Evolutionary conservation across 2,113 vertebrate species (phyloP).

Genomic region (Nycticorax nycticorax): DNA sequence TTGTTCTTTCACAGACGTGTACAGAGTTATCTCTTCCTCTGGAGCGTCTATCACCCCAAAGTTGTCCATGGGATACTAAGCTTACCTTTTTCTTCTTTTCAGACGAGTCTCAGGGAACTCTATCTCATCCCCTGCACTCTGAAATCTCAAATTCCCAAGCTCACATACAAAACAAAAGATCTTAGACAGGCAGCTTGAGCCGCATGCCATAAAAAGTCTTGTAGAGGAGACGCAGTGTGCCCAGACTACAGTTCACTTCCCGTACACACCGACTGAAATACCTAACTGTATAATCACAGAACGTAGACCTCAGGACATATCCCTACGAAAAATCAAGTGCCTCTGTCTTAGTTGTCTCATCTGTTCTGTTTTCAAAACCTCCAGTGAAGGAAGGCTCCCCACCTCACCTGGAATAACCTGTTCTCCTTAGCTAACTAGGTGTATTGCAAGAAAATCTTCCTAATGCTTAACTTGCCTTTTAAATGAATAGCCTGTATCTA

Average conservation of each 20-base stretch:
- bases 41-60: not conserved
- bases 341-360: not conserved
- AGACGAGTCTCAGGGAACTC: not conserved
- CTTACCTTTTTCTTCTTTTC: not conserved
- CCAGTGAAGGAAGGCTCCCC: not conserved
- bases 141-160: not conserved
- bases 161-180: not conserved
- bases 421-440: not conserved
- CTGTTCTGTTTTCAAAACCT: not conserved
- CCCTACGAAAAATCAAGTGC: not conserved
- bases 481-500: not conserved
- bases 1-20: not conserved
- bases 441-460: not conserved
- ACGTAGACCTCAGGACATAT: not conserved
- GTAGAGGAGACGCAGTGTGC: rapidly evolving
- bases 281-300: too few species aligned
- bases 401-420: not conserved
- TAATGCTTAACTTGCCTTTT: not conserved
- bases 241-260: not conserved
- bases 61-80: not conserved
- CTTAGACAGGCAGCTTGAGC: not conserved
- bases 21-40: not conserved
- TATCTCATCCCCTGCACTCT: not conserved
- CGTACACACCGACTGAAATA: not conserved
- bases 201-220: rapidly evolving